Base-by-base conservation (phyloP, 1,140 invertebrate genomes). In the Temnothorax nylanderi region DNA sequence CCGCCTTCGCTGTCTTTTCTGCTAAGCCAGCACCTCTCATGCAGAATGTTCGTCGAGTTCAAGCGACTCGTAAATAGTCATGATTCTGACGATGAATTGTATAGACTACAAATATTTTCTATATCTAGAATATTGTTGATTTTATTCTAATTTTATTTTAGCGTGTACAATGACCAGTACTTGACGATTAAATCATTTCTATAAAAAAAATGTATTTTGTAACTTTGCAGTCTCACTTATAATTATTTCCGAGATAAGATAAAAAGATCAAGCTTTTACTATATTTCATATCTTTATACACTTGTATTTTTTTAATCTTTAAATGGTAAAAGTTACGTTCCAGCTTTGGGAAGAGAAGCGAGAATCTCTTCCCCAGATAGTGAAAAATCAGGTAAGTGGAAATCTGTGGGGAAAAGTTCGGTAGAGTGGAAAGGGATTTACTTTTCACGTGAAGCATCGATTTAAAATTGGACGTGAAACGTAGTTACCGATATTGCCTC, bases 381-480 rank as follows among this genome's bases (percentile, higher is more conserved):
- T 11, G 21, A 74, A 60, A n/a, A 84, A 75, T 84, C 41, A 75
- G 80, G 69, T 75, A 62, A 74, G 26, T 49, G 80, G 56, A 47
- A 84, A 75, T 84, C 80, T 72, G 67, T n/a, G 26, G 80, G 80
- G 47, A 60, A 34, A 60, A 60, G 21, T 60, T 74, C 18, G 26
- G 65, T 18, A 49, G 41, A 60, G 69, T 47, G 54, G 54, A 60
- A 74, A 60, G n/a, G 54, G 56, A 60, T 75, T 84, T 75, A 60
- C 56, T 84, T 75, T 60, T 84, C 80, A 26, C 47, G 69, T 47
- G 54, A 84, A 21, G 56, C 54, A 74, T 84, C 69, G 80, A 84
- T 75, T 84, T 84, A 84, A 84, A 84, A 84, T 84, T 84, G 80
- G 54, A 84, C 80, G 69, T 75, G 80, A 84, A 84, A 75, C 69